Evolutionary conservation across 2,888 invertebrate genomes (phyloP).

Genomic region (Patella ulyssiponensis): DNA sequence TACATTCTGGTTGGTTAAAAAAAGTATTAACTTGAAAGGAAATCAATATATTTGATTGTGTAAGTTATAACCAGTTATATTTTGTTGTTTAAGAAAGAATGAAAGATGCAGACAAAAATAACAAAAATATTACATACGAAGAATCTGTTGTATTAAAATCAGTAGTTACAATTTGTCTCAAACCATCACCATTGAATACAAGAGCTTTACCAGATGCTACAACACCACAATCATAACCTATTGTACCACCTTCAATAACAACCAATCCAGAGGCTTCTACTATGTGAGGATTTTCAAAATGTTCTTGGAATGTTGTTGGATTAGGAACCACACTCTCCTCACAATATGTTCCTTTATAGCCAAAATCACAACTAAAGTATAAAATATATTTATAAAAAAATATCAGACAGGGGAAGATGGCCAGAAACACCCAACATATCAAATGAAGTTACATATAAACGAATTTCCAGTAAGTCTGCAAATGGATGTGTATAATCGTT

Average conservation of each 20-base stretch:
- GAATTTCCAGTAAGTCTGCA: too few relatives aligned
- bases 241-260: conserved; percentile 57
- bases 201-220: conserved; percentile 69
- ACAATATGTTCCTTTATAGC: conserved; percentile 67
- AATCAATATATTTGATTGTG: too few relatives aligned
- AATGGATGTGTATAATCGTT: too few relatives aligned
- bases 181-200: conserved; percentile 67
- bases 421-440: too few relatives aligned
- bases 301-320: conserved; percentile 51
- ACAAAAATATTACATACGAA: conserved; percentile 48
- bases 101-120: too few relatives aligned
- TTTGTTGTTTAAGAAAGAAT: too few relatives aligned
- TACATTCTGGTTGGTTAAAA: too few relatives aligned
- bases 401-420: too few relatives aligned
- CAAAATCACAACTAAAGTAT: conserved; percentile 70
- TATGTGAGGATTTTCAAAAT: conserved; percentile 52
- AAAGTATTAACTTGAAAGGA: too few relatives aligned
- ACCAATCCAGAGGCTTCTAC: conserved; percentile 45
- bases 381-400: too few relatives aligned
- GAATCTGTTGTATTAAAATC: conserved; percentile 68
- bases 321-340: conserved; percentile 52
- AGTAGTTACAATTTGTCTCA: conserved; percentile 60
- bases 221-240: conserved; percentile 70
- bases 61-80: too few relatives aligned
- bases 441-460: too few relatives aligned